A percentile compares a stretch with the other conserved stretches of the same genome.
Evolutionary conservation across 2,113 vertebrate genomes (phyloP).

Genomic region (Saimiri boliviensis): DNA sequence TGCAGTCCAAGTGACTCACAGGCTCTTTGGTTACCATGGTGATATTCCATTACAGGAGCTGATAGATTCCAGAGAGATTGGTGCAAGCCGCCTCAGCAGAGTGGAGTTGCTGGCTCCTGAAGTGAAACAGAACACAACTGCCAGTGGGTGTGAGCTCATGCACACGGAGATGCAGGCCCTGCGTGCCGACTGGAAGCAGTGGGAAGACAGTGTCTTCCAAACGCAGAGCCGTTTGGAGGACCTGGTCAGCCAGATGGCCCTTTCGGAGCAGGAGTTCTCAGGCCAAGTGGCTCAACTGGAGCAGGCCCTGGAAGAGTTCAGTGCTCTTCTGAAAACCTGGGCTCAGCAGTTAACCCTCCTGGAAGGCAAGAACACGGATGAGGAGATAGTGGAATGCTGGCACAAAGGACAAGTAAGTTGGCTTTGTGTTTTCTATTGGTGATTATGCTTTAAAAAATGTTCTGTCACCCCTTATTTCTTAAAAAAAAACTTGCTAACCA

Average conservation of each 20-base stretch:
- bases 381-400: constrained; percentile 92
- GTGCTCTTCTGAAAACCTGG: constrained; percentile 86
- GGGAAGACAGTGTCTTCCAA: constrained; percentile 90
- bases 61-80: constrained; percentile 91
- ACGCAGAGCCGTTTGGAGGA: constrained; percentile 87
- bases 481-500: not conserved
- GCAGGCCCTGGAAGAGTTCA: constrained; percentile 85
- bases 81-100: constrained; percentile 90
- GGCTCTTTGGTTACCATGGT: constrained; percentile 88
- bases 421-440: constrained; percentile 43
- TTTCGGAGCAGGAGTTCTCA: constrained; percentile 91
- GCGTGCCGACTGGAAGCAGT: constrained; percentile 93
- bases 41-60: constrained; percentile 94
- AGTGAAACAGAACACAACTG: constrained; percentile 88
- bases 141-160: constrained; percentile 89
- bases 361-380: constrained; percentile 89
- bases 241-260: constrained; percentile 87
- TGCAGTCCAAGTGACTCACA: constrained; percentile 64
- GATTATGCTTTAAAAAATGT: not conserved
- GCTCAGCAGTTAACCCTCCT: constrained; percentile 85
- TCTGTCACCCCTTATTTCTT: not conserved
- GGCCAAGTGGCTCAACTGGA: constrained; percentile 87
- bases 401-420: constrained; percentile 90
- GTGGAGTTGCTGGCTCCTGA: constrained; percentile 88
- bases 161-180: constrained; percentile 93